Evolutionary conservation across 2,113 vertebrate species (phyloP), one percentile per base, ranked within the genome.

Genomic region (Pedetes capensis): DNA sequence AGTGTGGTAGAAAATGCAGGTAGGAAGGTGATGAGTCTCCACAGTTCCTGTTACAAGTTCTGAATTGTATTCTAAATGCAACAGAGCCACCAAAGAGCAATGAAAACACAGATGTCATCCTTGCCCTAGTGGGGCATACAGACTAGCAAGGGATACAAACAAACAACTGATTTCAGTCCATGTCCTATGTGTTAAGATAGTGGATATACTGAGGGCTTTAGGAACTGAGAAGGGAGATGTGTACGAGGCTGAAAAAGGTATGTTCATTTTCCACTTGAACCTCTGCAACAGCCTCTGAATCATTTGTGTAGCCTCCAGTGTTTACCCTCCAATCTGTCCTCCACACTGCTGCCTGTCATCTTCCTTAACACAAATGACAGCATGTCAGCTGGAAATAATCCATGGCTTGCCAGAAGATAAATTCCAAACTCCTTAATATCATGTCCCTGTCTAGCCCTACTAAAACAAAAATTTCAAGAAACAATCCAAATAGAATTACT

Each of bases 381-480:
- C 47, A 66, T 16, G 32, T 34, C 74, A 42, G 29, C 57, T 66
- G 66, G 83, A 69, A 83, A 80, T 7, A 47, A 72, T 27, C 71
- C 17, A 74, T 12, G 47, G 6, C 18, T 55, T 55, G 23, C 49
- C 75, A 53, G 20, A 74, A 32, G 25, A 5, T 64, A 85, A 82
- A 83, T 88, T 86, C 68, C 89, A 96, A 91, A 79, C 22, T 29
- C 49, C 23, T 51, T 81, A 9, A 63, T 74, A 37, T 85, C n/a
- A 25, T 42, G 39, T 47, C 32, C 78, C 44, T 42, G 32, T 69
- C 78, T 83, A n/a, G 37, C 34, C 86, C n/a, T n/a, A n/a, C n/a
- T n/a, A n/a, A n/a, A n/a, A n/a, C n/a, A n/a, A n/a, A n/a, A n/a
- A n/a, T n/a, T n/a, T n/a, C n/a, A 82, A 79, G 53, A 93, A 94